phyloP scores from a whole-genome alignment of 37 sponge, comb jelly and placozoan species.

The Beroe ovata region DNA sequence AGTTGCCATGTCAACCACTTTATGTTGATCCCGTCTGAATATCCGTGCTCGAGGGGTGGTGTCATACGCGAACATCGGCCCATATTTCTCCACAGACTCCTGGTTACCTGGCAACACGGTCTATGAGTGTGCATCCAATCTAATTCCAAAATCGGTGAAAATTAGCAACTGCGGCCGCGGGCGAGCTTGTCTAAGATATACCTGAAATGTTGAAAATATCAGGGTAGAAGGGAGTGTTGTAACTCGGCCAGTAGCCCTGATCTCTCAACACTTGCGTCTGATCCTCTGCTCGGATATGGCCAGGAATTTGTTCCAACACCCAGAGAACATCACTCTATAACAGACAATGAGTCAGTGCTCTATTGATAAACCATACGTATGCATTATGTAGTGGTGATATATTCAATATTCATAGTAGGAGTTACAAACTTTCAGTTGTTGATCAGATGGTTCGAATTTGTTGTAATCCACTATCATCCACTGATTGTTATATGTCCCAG shows the following conservation, averaged over 20 bases:
- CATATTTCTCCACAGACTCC: constrained; percentile 76
- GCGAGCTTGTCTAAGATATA: too few species aligned
- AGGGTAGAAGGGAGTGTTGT: constrained; percentile 88
- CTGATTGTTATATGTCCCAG: constrained; percentile 77
- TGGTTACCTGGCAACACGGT: constrained; percentile 50
- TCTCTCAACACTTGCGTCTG: constrained; percentile 75
- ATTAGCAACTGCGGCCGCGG: too few species aligned
- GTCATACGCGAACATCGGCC: constrained; percentile 82
- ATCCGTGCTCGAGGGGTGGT: constrained; percentile 83
- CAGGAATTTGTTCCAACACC: constrained; percentile 92
- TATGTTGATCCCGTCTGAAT: constrained; percentile 79
- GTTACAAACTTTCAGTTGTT: too few species aligned
- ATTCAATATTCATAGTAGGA: too few species aligned
- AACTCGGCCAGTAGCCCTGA: constrained; percentile 89
- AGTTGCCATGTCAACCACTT: constrained; percentile 76
- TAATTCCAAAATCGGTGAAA: too few species aligned
- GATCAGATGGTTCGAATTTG: constrained; percentile 69
- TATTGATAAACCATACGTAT: too few species aligned
- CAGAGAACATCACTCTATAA: constrained; percentile 72
- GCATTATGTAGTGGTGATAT: too few species aligned
- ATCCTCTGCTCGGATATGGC: constrained; percentile 70
- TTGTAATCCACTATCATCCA: constrained; percentile 99
- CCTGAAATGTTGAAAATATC: constrained; percentile 81
- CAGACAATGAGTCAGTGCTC: too few species aligned
- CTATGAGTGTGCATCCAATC: too few species aligned